Conservation (phyloP, 1,140 invertebrate species). For the Danaus plexippus region DNA sequence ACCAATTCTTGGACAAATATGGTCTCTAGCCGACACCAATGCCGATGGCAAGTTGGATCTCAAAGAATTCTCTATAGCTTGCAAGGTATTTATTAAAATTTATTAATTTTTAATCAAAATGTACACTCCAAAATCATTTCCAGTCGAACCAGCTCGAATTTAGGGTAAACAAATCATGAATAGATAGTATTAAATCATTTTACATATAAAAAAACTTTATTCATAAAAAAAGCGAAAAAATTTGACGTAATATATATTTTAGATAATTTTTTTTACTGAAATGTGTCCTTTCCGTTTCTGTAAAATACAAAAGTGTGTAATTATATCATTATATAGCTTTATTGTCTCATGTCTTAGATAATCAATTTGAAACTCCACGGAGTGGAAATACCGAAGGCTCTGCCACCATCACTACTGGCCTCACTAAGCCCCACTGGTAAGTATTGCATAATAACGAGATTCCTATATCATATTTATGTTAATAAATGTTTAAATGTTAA, state of each 20-base stretch:
- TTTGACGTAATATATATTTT: no score
- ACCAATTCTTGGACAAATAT: constrained; percentile 91
- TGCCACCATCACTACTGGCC: constrained; percentile 83
- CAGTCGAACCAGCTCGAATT: background rate
- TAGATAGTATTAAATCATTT: no score
- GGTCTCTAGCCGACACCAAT: constrained; percentile 96
- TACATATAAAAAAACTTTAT: no score
- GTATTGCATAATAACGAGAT: constrained; percentile 12
- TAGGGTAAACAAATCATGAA: no score
- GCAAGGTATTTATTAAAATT: constrained; percentile 78
- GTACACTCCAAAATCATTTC: constrained; percentile 3
- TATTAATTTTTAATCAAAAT: background rate
- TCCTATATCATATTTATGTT: constrained; percentile 8
- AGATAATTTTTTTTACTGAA: no score
- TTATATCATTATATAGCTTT: no score
- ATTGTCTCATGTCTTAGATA: constrained; percentile 44
- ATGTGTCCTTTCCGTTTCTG: no score
- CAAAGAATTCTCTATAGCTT: constrained; percentile 97
- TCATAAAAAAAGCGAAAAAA: no score
- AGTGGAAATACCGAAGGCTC: constrained; percentile 87
- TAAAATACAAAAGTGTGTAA: no score
- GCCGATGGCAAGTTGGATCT: constrained; percentile 97
- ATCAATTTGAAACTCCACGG: constrained; percentile 95
- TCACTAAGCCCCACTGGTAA: constrained; percentile 75
- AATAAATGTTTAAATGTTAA: constrained; percentile 1